Evolutionary conservation across 2,888 invertebrate genomes (phyloP).

Genomic region (Hedya salicella): DNA sequence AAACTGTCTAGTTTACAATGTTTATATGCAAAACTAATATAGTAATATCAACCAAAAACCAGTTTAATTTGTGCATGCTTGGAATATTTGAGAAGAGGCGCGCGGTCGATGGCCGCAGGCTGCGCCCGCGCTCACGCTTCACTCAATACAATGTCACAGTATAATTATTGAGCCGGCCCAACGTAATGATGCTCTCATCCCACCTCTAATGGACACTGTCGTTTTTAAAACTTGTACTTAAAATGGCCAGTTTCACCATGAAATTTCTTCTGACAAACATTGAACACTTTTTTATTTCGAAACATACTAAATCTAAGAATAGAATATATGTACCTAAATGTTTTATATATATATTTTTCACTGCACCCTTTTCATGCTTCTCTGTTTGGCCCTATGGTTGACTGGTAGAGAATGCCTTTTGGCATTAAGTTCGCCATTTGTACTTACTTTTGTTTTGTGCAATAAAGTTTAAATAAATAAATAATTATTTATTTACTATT

Average conservation of each 20-base stretch:
- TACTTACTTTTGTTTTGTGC: too few species aligned
- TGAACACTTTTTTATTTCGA: too few species aligned
- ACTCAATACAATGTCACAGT: constrained; percentile 43
- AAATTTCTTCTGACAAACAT: neutral
- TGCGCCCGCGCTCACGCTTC: constrained; percentile 50
- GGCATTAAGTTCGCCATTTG: too few species aligned
- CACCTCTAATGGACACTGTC: constrained; percentile 22
- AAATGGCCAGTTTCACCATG: neutral
- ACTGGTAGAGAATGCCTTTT: too few species aligned
- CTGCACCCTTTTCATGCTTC: too few species aligned
- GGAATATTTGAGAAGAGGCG: constrained; percentile 80
- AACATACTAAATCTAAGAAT: too few species aligned
- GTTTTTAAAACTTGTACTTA: neutral
- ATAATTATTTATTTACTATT: too few species aligned
- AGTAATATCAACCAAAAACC: constrained; percentile 78
- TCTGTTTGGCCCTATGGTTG: too few species aligned
- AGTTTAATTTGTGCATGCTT: constrained; percentile 84
- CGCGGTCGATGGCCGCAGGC: constrained; percentile 78
- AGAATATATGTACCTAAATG: too few species aligned
- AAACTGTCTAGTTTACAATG: constrained; percentile 55
- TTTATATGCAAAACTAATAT: constrained; percentile 78
- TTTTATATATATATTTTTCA: too few species aligned
- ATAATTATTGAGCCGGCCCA: constrained; percentile 40
- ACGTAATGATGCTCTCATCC: constrained; percentile 37
- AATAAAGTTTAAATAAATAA: too few species aligned